A percentile compares a stretch with the other conserved stretches of the same genome.
Conservation (phyloP, 2,113 vertebrate species). For the Chloropsis cyanopogon region DNA sequence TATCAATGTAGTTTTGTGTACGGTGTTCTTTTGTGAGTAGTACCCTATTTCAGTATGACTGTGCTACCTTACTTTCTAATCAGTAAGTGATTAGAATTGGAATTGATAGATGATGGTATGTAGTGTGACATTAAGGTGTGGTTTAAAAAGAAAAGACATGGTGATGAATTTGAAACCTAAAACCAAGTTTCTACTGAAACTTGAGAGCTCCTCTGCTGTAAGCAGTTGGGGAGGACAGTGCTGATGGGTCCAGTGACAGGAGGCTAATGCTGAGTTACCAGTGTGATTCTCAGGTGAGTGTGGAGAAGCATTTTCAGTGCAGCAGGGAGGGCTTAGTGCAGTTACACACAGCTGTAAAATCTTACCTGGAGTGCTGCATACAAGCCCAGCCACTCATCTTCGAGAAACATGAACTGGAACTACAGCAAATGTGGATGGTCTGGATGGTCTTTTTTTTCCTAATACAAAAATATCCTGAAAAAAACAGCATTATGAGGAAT, state of each 20-base stretch:
- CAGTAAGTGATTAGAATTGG: neutral
- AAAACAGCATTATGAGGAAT: neutral
- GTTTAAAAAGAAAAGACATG: neutral
- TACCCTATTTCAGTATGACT: neutral
- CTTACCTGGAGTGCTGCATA: neutral
- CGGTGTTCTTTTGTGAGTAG: neutral
- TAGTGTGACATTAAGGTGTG: neutral
- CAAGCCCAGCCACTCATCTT: neutral
- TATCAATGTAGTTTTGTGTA: neutral
- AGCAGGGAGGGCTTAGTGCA: neutral
- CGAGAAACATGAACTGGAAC: neutral
- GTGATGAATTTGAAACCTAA: neutral
- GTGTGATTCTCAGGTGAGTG: neutral
- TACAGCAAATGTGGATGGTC: neutral
- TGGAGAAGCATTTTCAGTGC: neutral
- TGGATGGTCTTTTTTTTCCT: accelerated
- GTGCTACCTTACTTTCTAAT: neutral
- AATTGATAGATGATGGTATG: neutral
- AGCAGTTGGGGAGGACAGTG: neutral
- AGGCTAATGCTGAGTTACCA: neutral
- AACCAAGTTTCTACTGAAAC: neutral
- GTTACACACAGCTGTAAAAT: neutral
- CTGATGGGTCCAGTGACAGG: neutral
- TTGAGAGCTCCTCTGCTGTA: neutral
- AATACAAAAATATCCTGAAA: neutral